Base-by-base conservation (phyloP, 37 sponge, comb jelly and placozoan genomes). In the Beroe forskalii region DNA sequence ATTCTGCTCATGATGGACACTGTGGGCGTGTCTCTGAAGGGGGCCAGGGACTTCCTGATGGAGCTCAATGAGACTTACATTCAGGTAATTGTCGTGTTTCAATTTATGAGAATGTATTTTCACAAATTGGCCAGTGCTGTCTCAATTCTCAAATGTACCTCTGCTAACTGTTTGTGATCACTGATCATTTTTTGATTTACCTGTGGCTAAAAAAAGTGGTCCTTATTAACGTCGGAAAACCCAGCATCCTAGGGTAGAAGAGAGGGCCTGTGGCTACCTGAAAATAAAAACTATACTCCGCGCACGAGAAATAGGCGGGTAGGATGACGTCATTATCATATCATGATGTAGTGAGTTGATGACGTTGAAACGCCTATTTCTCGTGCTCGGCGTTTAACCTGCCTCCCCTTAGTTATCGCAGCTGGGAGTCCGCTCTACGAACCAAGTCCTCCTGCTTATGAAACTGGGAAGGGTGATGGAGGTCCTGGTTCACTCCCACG, bases 381-480 rank as follows among this genome's bases (percentile, higher is more conserved):
- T n/a, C n/a, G n/a, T n/a, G n/a, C n/a, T n/a, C n/a, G n/a, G n/a
- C n/a, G n/a, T n/a, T n/a, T n/a, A n/a, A n/a, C n/a, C n/a, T n/a
- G n/a, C n/a, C n/a, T n/a, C n/a, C n/a, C 67, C 28, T 12, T 24
- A 80, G 86, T 37, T 80, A 24, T 23, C 55, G 12, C 28, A 27
- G 2, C 44, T 80, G 3, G 38, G 38, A 3, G 17, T 80, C 8
- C 86, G 86, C 24, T 37, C 37, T 8, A 28, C 37, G 4, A 80
- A 80, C 86, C 37, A 44, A 25, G 24, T 44, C n/a, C 37, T 80
- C 8, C 55, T 80, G 3, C 44, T 44, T 30, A n/a, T 80, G 27
- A 80, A 80, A 30, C 55, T 80, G 43, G 86, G 86, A 25, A 41
- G 55, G 28, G 86, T 80, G 1, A 80, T 42, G 86, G 86, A 80